Evolutionary conservation across 2,888 invertebrate species (phyloP), one percentile per base, ranked within the genome.

Genomic region (Dolomedes plantarius): DNA sequence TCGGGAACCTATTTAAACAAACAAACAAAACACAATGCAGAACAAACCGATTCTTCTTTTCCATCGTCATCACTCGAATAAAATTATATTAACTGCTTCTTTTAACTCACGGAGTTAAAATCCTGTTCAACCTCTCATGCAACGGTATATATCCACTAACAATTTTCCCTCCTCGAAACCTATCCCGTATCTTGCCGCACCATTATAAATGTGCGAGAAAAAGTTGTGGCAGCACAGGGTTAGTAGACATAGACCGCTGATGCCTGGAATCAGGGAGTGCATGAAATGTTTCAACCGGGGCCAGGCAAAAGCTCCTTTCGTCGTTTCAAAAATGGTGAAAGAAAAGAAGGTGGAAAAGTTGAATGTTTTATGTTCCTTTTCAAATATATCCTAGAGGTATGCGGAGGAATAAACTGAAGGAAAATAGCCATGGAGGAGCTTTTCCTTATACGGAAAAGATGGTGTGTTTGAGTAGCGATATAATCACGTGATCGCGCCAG

Each of bases 291-390:
- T 23, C 23, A 56, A 56, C 23, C 7, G 3, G 23, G 23, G 5
- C 16, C 19, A 1, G 23, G 56, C 2, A n/a, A 56, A 56, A 23
- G 23, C 23, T 2, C 13, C 23, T 56, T 56, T 56, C 56, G 1
- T 16, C 2, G 2, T 56, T 23, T 23, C 56, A 23, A 56, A 56
- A 56, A 56, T 23, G 56, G 23, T 23, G 23, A 23, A 16, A 11
- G 56, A 56, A 16, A n/a, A 46, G 56, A 23, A 23, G 56, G 56
- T n/a, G 36, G 68, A 27, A 19, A 32, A 23, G 67, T 68, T 82
- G 82, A 75, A 82, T 75, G 82, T 82, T 82, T 82, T 82, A 82
- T 82, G 75, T 75, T 75, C 75, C 39, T 73, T 75, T 64, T 82
- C 75, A 68, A 69, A 82, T 76, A 82, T 76, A 82, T 67, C 82